These are phyloP conservation scores for Chorisops tibialis DNA, from an alignment of 2,888 invertebrate species.

Conservation along the genomic window DNA sequence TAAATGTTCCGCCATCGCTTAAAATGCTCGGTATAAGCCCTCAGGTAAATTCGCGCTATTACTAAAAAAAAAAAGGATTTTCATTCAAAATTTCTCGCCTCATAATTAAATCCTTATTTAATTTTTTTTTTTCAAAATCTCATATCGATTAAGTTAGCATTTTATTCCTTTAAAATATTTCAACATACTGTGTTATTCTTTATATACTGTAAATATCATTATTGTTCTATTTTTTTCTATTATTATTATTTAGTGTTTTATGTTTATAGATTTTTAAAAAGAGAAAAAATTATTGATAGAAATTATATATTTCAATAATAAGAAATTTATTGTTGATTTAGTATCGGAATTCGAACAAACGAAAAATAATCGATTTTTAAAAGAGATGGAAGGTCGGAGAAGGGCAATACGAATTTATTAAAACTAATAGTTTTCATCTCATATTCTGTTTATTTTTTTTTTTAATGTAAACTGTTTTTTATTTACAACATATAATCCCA, in stretches of 20 bases:
- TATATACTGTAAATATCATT: slow-evolving; percentile 16
- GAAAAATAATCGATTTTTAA: background rate
- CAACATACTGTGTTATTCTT: slow-evolving; percentile 20
- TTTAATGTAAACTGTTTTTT: background rate
- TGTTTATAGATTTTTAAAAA: background rate
- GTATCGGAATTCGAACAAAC: too few relatives aligned
- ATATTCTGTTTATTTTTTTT: background rate
- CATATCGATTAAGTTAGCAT: slow-evolving; percentile 1
- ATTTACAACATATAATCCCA: background rate
- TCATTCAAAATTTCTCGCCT: background rate
- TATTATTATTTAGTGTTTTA: slow-evolving; percentile 6
- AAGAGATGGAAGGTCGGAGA: slow-evolving; percentile 4
- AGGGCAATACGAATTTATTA: slow-evolving; percentile 7
- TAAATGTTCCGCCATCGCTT: slow-evolving; percentile 85
- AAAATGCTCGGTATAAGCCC: slow-evolving; percentile 92
- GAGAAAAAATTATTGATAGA: background rate
- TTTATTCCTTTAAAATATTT: slow-evolving; percentile 1
- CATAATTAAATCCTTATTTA: background rate
- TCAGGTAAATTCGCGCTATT: slow-evolving; percentile 65
- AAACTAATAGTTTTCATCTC: background rate
- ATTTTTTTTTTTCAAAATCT: slow-evolving; percentile 2
- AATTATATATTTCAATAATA: background rate
- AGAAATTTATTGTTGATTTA: background rate
- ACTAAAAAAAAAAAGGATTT: slow-evolving; percentile 3
- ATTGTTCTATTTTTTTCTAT: slow-evolving; percentile 17